phyloP scores from a whole-genome alignment of 2,888 invertebrate species.

The Lacanobia wlatinum region DNA sequence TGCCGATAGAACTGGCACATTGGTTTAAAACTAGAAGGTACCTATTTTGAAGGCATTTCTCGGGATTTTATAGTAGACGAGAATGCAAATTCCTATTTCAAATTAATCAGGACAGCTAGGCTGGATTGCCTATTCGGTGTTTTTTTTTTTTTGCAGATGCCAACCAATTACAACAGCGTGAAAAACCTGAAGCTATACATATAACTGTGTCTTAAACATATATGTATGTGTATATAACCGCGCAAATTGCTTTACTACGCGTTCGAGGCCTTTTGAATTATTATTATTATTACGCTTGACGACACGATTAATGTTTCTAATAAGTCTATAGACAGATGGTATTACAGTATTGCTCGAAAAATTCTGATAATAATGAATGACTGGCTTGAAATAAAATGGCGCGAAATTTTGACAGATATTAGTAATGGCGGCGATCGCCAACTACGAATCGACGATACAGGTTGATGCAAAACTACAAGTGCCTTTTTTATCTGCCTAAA shows the following conservation, averaged over 20 bases:
- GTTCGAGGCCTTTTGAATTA: constrained; percentile 62
- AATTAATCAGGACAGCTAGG: constrained; percentile 14
- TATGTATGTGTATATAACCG: constrained; percentile 57
- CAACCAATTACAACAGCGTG: constrained; percentile 39
- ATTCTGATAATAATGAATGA: constrained; percentile 40
- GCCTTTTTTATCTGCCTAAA: not conserved
- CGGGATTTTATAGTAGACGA: not conserved
- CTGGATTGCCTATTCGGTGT: not conserved
- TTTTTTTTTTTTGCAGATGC: too few relatives aligned
- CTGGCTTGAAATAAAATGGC: constrained; percentile 27
- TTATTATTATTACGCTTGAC: constrained; percentile 65
- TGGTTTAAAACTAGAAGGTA: constrained; percentile 11
- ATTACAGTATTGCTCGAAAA: constrained; percentile 13
- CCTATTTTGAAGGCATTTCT: constrained; percentile 10
- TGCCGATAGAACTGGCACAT: constrained; percentile 23
- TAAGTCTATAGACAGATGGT: constrained; percentile 18
- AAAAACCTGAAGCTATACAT: constrained; percentile 38
- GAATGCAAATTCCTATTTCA: constrained; percentile 19
- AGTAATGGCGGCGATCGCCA: not conserved
- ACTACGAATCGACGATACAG: not conserved
- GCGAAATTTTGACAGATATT: constrained; percentile 35
- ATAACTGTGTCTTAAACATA: constrained; percentile 43
- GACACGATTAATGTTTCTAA: constrained; percentile 48
- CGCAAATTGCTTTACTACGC: constrained; percentile 70
- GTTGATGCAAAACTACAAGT: not conserved